Percentiles rank a stretch among this genome's conserved stretches.
phyloP scores from a whole-genome alignment of 1,140 invertebrate genomes.

The Fopius arisanus region DNA sequence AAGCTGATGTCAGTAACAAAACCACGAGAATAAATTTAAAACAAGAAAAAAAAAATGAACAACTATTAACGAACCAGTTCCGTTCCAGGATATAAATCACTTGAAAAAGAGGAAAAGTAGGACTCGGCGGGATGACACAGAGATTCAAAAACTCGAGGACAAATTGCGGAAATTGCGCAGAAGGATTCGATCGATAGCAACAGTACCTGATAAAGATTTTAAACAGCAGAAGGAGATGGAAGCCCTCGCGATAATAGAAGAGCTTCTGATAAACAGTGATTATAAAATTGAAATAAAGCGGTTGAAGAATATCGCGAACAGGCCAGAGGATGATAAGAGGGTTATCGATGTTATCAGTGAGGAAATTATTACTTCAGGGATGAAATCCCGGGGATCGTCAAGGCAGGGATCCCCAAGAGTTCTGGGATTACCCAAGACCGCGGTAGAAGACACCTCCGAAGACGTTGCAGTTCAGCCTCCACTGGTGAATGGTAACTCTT shows the following conservation, averaged over 20 bases:
- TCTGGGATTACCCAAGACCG: neutral
- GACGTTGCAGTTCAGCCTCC: neutral
- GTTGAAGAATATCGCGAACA: neutral
- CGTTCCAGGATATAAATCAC: neutral
- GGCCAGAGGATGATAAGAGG: neutral
- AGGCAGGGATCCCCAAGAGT: constrained; percentile 11
- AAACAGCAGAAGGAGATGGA: constrained; percentile 5
- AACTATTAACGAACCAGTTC: neutral
- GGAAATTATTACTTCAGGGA: neutral
- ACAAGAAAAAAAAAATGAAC: neutral
- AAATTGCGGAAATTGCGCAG: constrained; percentile 15
- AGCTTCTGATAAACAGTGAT: neutral
- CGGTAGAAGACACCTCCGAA: neutral
- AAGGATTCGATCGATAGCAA: constrained; percentile 9
- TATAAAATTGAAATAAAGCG: neutral
- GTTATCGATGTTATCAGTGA: neutral
- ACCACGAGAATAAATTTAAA: neutral
- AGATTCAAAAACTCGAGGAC: neutral
- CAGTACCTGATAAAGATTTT: neutral
- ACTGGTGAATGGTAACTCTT: constrained; percentile 13
- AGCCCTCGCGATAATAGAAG: constrained; percentile 16
- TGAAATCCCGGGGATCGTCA: constrained; percentile 13
- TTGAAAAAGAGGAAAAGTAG: neutral
- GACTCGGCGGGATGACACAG: neutral
- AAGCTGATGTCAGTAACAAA: neutral